Evolutionary conservation across 2,888 invertebrate genomes (phyloP), one percentile per base, ranked within the genome.

Genomic region (Chaetogeoica ovagalla): DNA sequence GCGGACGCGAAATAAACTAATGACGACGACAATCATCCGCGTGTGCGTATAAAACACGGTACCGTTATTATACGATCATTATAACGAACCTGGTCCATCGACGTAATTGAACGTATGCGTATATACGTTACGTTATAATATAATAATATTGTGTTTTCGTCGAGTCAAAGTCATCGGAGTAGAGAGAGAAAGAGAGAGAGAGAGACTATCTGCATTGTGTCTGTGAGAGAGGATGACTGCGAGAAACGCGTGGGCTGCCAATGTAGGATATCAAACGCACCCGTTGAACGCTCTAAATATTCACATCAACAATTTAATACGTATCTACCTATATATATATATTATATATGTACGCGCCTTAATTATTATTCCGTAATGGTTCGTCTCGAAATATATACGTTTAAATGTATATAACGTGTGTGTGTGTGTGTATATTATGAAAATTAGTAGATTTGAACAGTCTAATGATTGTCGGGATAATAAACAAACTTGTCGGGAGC

Each of bases 401-500:
- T 9, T 43, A 43, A n/a, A 39, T 66, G 19, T 43, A 43, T n/a
- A 43, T 66, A 66, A 21, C 19, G 63, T 63, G 37, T 57, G 37
- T 13, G 37, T 6, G 15, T 57, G 30, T 30, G 30, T 30, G 30
- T 30, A 30, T 30, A 30, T 30, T 30, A 30, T 7, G 71, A 15
- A 62, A 63, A 73, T 72, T 60, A 69, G 69, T 55, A 69, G 43
- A 55, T 30, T 62, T 62, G 60, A 72, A 72, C 72, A 30, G 62
- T 62, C 73, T 37, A 52, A 73, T 52, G 73, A 73, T 73, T 62
- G 37, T 15, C 1, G 62, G 30, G 48, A 63, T 52, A 73, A 63
- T 52, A 73, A 48, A 63, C 73, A 73, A 63, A 73, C 73, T 63
- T 73, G 73, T 52, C n/a, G 73, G 52, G 62, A 62, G 23, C 52